Evolutionary conservation across 64 coral and sea anemone species (phyloP).

Genomic region (Porites australiensis): DNA sequence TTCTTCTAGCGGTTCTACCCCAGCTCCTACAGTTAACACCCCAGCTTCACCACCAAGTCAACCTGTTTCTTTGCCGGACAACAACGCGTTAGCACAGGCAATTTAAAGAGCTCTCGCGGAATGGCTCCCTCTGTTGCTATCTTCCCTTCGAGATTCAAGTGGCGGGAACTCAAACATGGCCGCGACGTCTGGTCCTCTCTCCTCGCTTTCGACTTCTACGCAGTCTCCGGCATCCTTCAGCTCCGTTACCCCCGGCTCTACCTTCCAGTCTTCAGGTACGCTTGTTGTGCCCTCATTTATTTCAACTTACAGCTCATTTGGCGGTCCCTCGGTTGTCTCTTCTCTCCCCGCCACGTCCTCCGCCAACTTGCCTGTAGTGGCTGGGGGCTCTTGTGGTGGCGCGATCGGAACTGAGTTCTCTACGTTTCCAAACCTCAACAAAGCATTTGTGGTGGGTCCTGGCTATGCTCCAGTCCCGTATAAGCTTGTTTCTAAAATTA

Average conservation of each 20-base stretch:
- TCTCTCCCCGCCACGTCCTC: not conserved
- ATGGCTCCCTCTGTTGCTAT: not conserved
- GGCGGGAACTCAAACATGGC: not conserved
- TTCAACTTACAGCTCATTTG: not conserved
- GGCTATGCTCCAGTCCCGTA: constrained; percentile 27
- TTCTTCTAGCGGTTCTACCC: too few relatives aligned
- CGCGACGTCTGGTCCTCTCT: not conserved
- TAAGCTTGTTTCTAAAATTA: constrained; percentile 35
- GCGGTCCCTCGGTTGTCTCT: not conserved
- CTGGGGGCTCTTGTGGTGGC: not conserved
- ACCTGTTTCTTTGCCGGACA: not conserved
- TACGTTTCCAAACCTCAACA: not conserved
- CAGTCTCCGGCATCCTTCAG: not conserved
- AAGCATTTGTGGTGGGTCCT: constrained; percentile 15
- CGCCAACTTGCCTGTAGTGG: not conserved
- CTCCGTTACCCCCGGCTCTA: not conserved
- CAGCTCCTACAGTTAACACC: not conserved
- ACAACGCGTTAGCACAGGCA: not conserved
- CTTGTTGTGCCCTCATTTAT: too few relatives aligned
- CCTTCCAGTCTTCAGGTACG: too few relatives aligned
- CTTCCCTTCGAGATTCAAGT: not conserved
- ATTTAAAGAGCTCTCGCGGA: not conserved
- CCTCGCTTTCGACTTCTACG: not conserved
- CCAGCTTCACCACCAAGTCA: not conserved
- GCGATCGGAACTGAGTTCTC: not conserved